Evolutionary conservation across 2,888 invertebrate genomes (phyloP).

Genomic region (Schrankia costaestrigalis): DNA sequence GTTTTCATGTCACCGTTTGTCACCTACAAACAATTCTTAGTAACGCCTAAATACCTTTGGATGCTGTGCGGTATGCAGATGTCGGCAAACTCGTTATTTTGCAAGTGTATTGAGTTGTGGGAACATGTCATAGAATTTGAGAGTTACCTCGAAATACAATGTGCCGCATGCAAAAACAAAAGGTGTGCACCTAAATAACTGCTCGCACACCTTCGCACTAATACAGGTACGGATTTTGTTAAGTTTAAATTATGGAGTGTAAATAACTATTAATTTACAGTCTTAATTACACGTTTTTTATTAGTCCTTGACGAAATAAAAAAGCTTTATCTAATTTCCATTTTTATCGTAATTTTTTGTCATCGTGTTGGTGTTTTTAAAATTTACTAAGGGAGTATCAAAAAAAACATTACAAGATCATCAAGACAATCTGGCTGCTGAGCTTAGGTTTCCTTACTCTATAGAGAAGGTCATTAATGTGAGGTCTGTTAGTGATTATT

Average conservation of each 20-base stretch:
- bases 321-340: too few species aligned
- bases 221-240: conserved; percentile 30
- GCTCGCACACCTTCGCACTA: conserved; percentile 49
- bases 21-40: conserved; percentile 35
- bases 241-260: neutral
- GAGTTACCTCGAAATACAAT: conserved; percentile 59
- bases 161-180: conserved; percentile 64
- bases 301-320: too few species aligned
- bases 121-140: conserved; percentile 63
- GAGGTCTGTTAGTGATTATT: too few species aligned
- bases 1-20: conserved; percentile 21
- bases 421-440: too few species aligned
- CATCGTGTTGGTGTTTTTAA: too few species aligned
- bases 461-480: too few species aligned
- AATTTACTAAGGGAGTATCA: too few species aligned
- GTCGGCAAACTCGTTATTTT: conserved; percentile 52
- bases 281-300: too few species aligned
- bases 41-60: conserved; percentile 35
- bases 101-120: conserved; percentile 66
- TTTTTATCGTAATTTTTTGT: too few species aligned
- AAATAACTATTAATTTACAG: too few species aligned
- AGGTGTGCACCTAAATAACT: conserved; percentile 63
- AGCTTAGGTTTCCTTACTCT: too few species aligned
- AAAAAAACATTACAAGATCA: too few species aligned
- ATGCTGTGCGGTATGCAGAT: conserved; percentile 47